Evolutionary conservation across 1,140 invertebrate species (phyloP).

Genomic region (Ips nitidus): DNA sequence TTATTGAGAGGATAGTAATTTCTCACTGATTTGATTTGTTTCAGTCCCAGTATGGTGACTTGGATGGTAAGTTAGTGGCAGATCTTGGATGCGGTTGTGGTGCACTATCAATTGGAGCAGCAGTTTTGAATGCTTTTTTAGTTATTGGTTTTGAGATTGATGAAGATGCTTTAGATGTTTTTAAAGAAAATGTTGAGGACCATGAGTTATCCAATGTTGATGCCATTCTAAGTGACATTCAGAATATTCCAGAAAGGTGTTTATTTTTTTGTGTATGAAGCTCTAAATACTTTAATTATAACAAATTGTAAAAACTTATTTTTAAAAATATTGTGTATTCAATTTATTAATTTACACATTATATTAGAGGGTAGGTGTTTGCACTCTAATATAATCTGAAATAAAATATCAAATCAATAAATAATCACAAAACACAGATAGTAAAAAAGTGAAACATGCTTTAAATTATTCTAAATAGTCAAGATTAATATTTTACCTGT

Average conservation of each 20-base stretch:
- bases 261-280: too few relatives aligned
- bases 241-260: constrained; percentile 40
- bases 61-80: constrained; percentile 70
- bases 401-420: background rate
- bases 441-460: background rate
- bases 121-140: constrained; percentile 70
- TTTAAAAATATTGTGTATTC: too few relatives aligned
- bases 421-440: background rate
- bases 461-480: too few relatives aligned
- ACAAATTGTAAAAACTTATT: too few relatives aligned
- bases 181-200: constrained; percentile 70
- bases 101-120: constrained; percentile 77
- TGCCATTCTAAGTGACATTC: constrained; percentile 69
- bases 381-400: background rate
- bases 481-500: too few relatives aligned
- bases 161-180: constrained; percentile 72
- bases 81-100: constrained; percentile 95
- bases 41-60: constrained; percentile 70
- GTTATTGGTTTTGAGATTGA: constrained; percentile 89
- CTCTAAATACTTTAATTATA: too few relatives aligned
- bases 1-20: background rate
- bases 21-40: constrained; percentile 25
- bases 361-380: too few relatives aligned
- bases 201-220: constrained; percentile 75
- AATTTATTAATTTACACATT: too few relatives aligned